Evolutionary conservation across 92 coral and sea anemone genomes (phyloP), one percentile per base, ranked within the genome.

Genomic region (Actinostola sp.): DNA sequence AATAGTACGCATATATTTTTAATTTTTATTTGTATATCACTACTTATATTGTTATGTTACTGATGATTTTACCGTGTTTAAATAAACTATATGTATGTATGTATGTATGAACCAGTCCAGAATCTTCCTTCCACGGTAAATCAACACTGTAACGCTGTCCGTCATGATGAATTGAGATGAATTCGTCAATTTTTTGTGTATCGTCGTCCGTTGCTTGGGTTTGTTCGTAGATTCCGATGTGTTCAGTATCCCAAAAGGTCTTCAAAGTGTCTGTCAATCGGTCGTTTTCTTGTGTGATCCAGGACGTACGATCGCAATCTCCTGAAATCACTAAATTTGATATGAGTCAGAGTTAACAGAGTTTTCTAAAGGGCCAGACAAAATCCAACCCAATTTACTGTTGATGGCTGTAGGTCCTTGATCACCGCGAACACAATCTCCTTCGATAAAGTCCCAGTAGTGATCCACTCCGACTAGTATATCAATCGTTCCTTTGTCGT

Each of bases 391-490:
- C 1, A 85, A 51, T 51, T 67, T 85, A 27, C 90, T 79, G 63
- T 42, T 72, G 1, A 72, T 16, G 0, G 89, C 88, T 10, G 72
- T 55, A 29, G 83, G 88, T 25, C 71, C 81, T 0, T 23, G 20
- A 0, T 70, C 66, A 12, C 83, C 88, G 2, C 45, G 54, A 2
- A 62, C 31, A 15, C 62, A 38, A 39, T 83, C 75, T 20, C 83
- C 89, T 2, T 62, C 39, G 48, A 83, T 84, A 39, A 83, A 63
- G 59, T 76, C 84, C 45, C 68, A 83, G 56, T 77, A 83, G 41
- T 83, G 78, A 41, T 83, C 84, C 7, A 75, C 70, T 30, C 89
- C 89, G 38, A 83, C 68, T 43, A 83, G 33, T 19, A 83, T 34
- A 48, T 83, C 84, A 23, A 83, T 83, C 14, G 36, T 0, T 8